Evolutionary conservation across 2,888 invertebrate genomes (phyloP), one percentile per base, ranked within the genome.

Genomic region (Achlya flavicornis): DNA sequence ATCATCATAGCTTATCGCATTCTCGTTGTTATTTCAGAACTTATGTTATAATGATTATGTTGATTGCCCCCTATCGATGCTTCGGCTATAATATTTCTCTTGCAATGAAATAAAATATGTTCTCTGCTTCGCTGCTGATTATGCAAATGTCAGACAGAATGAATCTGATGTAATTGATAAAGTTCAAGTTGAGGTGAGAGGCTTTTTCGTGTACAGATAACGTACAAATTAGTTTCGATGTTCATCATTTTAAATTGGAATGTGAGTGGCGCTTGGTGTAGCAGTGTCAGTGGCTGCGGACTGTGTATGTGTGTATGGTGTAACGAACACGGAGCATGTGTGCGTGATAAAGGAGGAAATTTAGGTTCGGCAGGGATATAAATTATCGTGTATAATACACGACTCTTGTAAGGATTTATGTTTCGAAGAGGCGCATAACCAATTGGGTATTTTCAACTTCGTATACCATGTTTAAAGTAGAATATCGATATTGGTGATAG

Each of bases 391-490:
- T 81, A 64, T 65, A 32, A 71, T 71, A 77, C 79, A 80, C 80
- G 81, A 75, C 74, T 74, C 73, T 74, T 79, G 71, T 82, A 83
- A 84, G 75, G 81, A 85, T 85, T 91, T 89, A 84, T 80, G 86
- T 89, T 89, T 87, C 77, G 81, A 84, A 41, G 87, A 88, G 83
- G 86, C 87, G 87, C 88, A 85, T 85, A 88, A 86, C 81, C 87
- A 82, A 88, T 87, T 88, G 88, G 91, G 91, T 90, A 89, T 88
- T 90, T 79, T 88, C 91, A 90, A 87, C 88, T 88, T 88, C 89
- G 90, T 92, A 88, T 90, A 93, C 92, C 91, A 89, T 89, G 87
- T 90, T 90, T 88, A 90, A 85, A 78, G 90, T 92, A 93, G 90
- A 85, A 73, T 90, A 87, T 86, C 86, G 83, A 87, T 90, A 87